Percentiles rank a stretch among this genome's conserved stretches.
Conservation (phyloP, 2,113 vertebrate species). For the Apodemus speciosus region DNA sequence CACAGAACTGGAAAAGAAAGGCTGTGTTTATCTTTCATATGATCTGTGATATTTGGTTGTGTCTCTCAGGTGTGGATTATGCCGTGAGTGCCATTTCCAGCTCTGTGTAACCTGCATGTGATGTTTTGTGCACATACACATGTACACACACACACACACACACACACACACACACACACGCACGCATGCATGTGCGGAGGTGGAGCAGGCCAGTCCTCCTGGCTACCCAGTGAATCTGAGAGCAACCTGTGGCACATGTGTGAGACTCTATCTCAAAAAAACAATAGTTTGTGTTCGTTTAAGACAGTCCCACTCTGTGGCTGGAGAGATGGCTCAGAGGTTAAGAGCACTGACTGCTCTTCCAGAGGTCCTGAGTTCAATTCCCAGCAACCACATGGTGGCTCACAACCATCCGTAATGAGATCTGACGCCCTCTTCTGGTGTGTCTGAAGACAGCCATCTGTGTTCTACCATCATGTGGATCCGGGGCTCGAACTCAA, state of each 20-base stretch:
- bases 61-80: not conserved
- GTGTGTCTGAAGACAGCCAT: no score
- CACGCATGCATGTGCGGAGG: not conserved
- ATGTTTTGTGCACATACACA: not conserved
- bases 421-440: no score
- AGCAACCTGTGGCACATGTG: no score
- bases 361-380: no score
- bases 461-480: not conserved
- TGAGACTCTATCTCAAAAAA: no score
- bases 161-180: not conserved
- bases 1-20: not conserved
- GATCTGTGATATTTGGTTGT: not conserved
- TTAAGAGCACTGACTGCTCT: no score
- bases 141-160: not conserved
- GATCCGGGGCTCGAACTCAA: not conserved
- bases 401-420: no score
- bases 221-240: no score
- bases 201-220: not conserved
- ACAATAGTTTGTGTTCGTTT: not conserved
- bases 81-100: not conserved
- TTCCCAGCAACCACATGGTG: no score
- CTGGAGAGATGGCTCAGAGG: no score
- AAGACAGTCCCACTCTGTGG: not conserved
- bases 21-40: not conserved
- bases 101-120: not conserved